Percentiles rank a stretch among this genome's conserved stretches.
Evolutionary conservation across 2,888 invertebrate species (phyloP).

Genomic region (Pemphredon lugubris): DNA sequence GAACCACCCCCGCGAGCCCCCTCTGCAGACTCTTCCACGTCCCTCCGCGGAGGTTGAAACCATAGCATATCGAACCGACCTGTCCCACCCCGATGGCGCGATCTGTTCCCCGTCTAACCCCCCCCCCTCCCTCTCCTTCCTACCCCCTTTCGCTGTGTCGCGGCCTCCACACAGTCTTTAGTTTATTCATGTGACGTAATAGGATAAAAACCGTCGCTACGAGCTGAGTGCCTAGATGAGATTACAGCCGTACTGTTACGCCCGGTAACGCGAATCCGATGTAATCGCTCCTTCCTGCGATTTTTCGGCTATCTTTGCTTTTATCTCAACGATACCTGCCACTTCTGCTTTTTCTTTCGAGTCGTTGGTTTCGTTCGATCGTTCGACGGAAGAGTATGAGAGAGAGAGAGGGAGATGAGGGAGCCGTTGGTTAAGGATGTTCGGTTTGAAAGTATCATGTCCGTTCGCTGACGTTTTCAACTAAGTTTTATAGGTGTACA

Average conservation of each 20-base stretch:
- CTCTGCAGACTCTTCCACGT: constrained; percentile 29
- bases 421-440: too few relatives aligned
- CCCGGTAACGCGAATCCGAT: constrained; percentile 74
- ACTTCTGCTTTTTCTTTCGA: too few relatives aligned
- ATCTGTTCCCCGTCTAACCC: constrained; percentile 54
- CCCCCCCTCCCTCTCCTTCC: too few relatives aligned
- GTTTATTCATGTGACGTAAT: constrained; percentile 81
- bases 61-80: constrained; percentile 51
- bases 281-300: constrained; percentile 68
- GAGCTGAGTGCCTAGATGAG: constrained; percentile 79
- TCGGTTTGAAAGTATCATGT: too few relatives aligned
- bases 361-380: too few relatives aligned
- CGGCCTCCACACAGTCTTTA: constrained; percentile 75
- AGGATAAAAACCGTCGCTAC: constrained; percentile 80
- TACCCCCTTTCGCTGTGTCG: constrained; percentile 50
- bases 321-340: neutral
- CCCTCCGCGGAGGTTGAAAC: constrained; percentile 39
- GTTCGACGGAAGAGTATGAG: too few relatives aligned
- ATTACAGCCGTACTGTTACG: constrained; percentile 76
- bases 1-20: constrained; percentile 18
- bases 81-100: constrained; percentile 36
- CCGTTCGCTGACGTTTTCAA: too few relatives aligned
- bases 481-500: too few relatives aligned
- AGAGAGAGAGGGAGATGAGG: too few relatives aligned
- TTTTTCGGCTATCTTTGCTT: constrained; percentile 46